Conservation (phyloP, 64 coral and sea anemone genomes). For the Cladopsammia gracilis region DNA sequence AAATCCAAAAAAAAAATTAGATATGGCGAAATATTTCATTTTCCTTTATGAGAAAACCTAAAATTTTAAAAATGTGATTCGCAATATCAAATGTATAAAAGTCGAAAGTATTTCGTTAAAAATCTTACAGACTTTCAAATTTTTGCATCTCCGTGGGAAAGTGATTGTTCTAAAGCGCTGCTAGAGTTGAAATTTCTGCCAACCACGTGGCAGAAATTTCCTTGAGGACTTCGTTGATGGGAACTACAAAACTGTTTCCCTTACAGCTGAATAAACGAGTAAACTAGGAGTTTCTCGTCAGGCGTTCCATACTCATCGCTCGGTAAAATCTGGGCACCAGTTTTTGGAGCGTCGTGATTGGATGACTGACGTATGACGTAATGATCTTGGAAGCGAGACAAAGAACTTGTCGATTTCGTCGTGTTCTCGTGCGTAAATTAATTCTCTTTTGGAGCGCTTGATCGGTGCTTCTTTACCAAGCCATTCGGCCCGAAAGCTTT, state of each 20-base stretch:
- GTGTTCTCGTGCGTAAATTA: neutral
- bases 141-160: too few relatives aligned
- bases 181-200: too few relatives aligned
- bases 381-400: conserved; percentile 42
- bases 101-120: too few relatives aligned
- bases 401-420: conserved; percentile 35
- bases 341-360: neutral
- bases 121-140: too few relatives aligned
- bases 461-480: conserved; percentile 12
- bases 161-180: too few relatives aligned
- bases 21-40: too few relatives aligned
- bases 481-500: neutral
- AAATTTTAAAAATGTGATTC: too few relatives aligned
- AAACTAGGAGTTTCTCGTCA: neutral
- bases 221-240: neutral
- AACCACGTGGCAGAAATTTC: neutral
- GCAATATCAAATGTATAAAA: too few relatives aligned
- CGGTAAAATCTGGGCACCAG: neutral
- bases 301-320: neutral
- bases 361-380: conserved; percentile 5
- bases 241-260: neutral
- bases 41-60: too few relatives aligned
- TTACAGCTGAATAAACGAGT: neutral
- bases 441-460: neutral
- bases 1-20: too few relatives aligned